These are phyloP conservation scores for Apeira syringaria DNA, from an alignment of 2,888 invertebrate genomes.

Conservation along the genomic window DNA sequence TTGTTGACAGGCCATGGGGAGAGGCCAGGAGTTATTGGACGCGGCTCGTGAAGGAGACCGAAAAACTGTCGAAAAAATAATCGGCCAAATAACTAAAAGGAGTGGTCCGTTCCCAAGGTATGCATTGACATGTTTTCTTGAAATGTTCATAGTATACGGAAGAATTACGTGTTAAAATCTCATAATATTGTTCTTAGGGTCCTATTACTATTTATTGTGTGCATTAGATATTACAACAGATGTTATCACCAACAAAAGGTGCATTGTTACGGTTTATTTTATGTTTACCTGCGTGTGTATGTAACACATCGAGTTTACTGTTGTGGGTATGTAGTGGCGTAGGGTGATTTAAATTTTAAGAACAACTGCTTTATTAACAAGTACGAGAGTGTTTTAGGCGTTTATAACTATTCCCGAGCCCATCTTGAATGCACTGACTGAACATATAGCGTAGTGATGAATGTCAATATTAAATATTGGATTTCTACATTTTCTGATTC, in stretches of 20 bases:
- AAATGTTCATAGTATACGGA: slow-evolving; percentile 11
- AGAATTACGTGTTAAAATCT: not conserved
- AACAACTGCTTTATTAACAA: no score
- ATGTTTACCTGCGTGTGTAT: slow-evolving; percentile 62
- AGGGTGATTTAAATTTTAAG: no score
- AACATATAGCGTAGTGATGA: no score
- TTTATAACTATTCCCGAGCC: no score
- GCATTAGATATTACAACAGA: slow-evolving; percentile 1
- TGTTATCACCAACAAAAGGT: slow-evolving; percentile 48
- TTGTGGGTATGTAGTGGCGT: no score
- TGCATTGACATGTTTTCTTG: slow-evolving; percentile 64
- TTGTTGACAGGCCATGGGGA: slow-evolving; percentile 90
- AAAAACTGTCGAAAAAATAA: slow-evolving; percentile 94
- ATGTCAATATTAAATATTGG: no score
- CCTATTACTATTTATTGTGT: not conserved
- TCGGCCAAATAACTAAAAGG: slow-evolving; percentile 94
- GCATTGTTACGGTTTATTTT: slow-evolving; percentile 48
- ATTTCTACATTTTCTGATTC: no score
- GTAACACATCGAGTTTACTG: no score
- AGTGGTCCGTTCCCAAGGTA: slow-evolving; percentile 97
- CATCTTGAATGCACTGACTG: no score
- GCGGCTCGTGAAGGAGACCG: slow-evolving; percentile 97
- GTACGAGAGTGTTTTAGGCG: no score
- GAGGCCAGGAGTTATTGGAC: slow-evolving; percentile 98
- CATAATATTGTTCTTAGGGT: not conserved